Evolutionary conservation across 2,113 vertebrate species (phyloP).

Genomic region (Hepsetus odoe): DNA sequence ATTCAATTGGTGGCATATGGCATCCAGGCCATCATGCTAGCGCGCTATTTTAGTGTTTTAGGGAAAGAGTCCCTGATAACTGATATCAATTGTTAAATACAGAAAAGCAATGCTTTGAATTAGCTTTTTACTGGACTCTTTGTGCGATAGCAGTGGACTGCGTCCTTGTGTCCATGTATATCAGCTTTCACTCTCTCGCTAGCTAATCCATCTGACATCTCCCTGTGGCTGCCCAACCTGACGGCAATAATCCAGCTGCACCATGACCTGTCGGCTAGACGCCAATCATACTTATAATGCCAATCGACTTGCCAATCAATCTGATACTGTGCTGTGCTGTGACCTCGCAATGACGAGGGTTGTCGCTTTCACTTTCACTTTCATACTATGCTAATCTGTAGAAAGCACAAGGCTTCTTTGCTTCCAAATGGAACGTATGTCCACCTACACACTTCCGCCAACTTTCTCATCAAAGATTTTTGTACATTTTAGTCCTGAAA

Average conservation of each 20-base stretch:
- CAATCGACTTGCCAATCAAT: constrained; percentile 13
- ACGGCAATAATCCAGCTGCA: neutral
- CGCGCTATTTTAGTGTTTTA: neutral
- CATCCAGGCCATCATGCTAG: neutral
- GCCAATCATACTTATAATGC: neutral
- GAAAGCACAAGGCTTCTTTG: constrained; percentile 8
- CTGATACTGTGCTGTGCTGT: no score
- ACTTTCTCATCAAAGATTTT: neutral
- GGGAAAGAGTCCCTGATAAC: neutral
- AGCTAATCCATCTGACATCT: constrained; percentile 73
- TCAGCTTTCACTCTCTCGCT: constrained; percentile 62
- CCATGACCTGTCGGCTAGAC: neutral
- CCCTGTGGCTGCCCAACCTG: constrained; percentile 54
- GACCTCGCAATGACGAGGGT: no score
- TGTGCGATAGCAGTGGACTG: neutral
- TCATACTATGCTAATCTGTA: neutral
- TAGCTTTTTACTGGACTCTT: neutral
- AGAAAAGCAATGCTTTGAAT: neutral
- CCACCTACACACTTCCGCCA: neutral
- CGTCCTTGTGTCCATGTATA: constrained; percentile 66
- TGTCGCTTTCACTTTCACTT: no score
- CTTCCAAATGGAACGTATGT: neutral
- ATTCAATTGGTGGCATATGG: neutral
- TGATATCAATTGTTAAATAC: neutral
- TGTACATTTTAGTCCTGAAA: no score